Evolutionary conservation across 2,888 invertebrate species (phyloP), one percentile per base, ranked within the genome.

Genomic region (Brachyptera putata): DNA sequence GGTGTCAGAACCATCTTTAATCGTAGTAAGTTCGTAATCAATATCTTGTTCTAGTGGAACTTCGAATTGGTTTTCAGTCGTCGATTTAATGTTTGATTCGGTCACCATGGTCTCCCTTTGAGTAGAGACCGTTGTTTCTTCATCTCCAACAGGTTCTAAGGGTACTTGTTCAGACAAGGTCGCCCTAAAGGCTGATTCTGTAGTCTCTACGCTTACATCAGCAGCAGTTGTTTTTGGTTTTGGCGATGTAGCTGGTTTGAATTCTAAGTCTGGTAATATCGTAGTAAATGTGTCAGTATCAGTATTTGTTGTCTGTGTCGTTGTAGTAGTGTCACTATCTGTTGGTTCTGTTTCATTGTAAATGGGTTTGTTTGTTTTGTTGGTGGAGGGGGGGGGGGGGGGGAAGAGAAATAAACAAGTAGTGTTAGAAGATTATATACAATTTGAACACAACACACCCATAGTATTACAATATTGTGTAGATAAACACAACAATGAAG

Each of bases 151-250:
- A n/a, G n/a, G n/a, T n/a, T n/a, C n/a, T n/a, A n/a, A n/a, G n/a
- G n/a, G n/a, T n/a, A n/a, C n/a, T n/a, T n/a, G n/a, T n/a, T n/a
- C n/a, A n/a, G n/a, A n/a, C n/a, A n/a, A n/a, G n/a, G 37, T 37
- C 11, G 37, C 16, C 11, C 37, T 37, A 4, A 3, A 21, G 3
- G 41, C 14, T 14, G 41, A 21, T 41, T 41, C 41, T 9, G 41
- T 41, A 21, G 41, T 41, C 36, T 56, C 62, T 57, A 55, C 60
- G 34, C 61, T 62, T 41, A 61, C 63, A 25, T 21, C 56, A 55
- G 60, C 62, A 55, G 68, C 67, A 65, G 68, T 67, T 64, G 64
- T 67, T 69, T 70, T 70, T 69, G 7, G 14, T 7, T 5, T 30
- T 41, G 21, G 25, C 46, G 22, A 13, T 26, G 55, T 62, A 16